These are phyloP conservation scores for Nyleta sp. DNA, from an alignment of 2,888 invertebrate genomes.

Conservation along the genomic window DNA sequence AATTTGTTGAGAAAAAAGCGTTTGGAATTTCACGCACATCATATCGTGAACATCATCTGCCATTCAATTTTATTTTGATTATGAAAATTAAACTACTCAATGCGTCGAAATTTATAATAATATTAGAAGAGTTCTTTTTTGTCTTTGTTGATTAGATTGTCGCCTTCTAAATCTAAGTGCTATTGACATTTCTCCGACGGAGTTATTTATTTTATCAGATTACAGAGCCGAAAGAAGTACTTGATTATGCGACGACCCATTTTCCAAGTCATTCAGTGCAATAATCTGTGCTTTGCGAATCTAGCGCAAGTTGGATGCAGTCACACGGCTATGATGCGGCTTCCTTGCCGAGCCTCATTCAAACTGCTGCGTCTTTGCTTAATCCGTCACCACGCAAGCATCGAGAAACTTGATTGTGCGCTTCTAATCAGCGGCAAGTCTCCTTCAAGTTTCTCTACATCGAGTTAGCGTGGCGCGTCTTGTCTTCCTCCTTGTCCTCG, in stretches of 20 bases:
- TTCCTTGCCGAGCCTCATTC: conserved; percentile 51
- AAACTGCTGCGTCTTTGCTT: conserved; percentile 70
- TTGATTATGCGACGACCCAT: conserved; percentile 54
- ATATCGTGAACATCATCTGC: too few relatives aligned
- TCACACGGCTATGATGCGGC: conserved; percentile 54
- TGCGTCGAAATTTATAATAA: too few relatives aligned
- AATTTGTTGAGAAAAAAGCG: too few relatives aligned
- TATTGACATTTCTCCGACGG: conserved; percentile 15
- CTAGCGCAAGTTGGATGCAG: conserved; percentile 55
- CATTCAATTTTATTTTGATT: too few relatives aligned
- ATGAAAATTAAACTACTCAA: conserved; percentile 29
- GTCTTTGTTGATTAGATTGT: conserved; percentile 8
- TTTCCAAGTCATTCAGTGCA: conserved; percentile 56
- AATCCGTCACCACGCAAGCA: conserved; percentile 73
- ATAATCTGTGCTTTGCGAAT: conserved; percentile 55
- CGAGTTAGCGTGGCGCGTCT: conserved; percentile 71
- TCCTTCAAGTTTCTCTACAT: conserved; percentile 77
- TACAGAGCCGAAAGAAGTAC: conserved; percentile 36
- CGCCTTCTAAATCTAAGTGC: conserved; percentile 19
- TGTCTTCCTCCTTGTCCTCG: conserved; percentile 25
- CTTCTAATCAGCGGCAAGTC: conserved; percentile 80
- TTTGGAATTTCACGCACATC: too few relatives aligned
- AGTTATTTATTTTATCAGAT: conserved; percentile 46
- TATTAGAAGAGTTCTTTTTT: too few relatives aligned
- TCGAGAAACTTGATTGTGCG: conserved; percentile 77